Evolutionary conservation across 2,797 vertebrate species (phyloP), one percentile per base, ranked within the genome.

Genomic region (Graptemys geographica): DNA sequence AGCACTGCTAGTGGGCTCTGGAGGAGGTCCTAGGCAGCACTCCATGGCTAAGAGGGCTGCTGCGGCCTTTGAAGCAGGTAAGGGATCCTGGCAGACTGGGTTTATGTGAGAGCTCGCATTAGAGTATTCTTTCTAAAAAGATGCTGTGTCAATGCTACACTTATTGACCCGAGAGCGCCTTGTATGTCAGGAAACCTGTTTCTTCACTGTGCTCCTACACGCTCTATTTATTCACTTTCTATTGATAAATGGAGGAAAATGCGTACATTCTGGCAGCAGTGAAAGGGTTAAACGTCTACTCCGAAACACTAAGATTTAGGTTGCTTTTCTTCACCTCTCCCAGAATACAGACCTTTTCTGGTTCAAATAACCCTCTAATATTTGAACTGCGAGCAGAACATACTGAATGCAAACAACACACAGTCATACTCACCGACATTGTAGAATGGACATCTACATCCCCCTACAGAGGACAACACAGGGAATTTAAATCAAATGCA

Each of bases 371-470:
- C 62, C 88, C 88, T 88, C 28, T 8, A 18, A 57, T 28, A 2
- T 15, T 2, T 55, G 56, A 87, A 83, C n/a, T 13, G 88, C 25
- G 88, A 95, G 85, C 81, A 55, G 94, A 91, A 84, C 56, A 84
- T 83, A 89, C 27, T 57, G 57, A 72, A 87, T 1, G 69, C 3
- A 7, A 53, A 1, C 2, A 33, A 88, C 81, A 41, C 59, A 25
- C 86, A 15, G 86, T 44, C 56, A 86, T 87, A 99, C 98, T 99
- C 97, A 99, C 98, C 98, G 99, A 98, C 96, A 99, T 97, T 78
- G 98, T 98, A 47, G 98, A 98, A 96, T 99, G 98, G 96, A 98
- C 97, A 97, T 98, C 94, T 74, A 97, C 96, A 59, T 87, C 94
- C 95, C 98, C 98, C 98, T 99, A 98, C 76, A 90, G 96, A 97